phyloP scores from a whole-genome alignment of 2,888 invertebrate genomes.

The Phytoseiulus persimilis region DNA sequence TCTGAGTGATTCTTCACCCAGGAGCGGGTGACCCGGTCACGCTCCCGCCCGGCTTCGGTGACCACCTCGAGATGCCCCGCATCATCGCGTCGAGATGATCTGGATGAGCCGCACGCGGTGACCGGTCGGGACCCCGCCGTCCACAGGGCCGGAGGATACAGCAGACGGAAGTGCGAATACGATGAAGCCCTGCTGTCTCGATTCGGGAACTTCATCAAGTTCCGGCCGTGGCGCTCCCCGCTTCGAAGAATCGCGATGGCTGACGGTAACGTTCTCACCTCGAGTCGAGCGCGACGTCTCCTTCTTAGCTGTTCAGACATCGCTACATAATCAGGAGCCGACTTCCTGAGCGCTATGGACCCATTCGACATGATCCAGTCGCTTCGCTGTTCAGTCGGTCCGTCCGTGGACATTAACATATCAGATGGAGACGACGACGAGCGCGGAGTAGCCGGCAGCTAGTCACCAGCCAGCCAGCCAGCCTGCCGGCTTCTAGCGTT shows the following conservation, averaged over 20 bases:
- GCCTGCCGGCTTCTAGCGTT: neutral
- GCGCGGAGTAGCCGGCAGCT: neutral
- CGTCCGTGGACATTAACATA: conserved; percentile 25
- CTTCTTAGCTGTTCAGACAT: neutral
- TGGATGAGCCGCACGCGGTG: neutral
- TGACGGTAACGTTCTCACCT: neutral
- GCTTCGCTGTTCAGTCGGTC: conserved; percentile 7
- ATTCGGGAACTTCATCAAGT: neutral
- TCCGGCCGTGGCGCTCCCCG: neutral
- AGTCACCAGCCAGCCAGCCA: neutral
- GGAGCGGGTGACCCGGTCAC: neutral
- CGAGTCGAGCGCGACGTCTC: neutral
- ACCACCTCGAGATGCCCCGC: too few species aligned
- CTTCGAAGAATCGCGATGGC: neutral
- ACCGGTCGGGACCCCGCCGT: neutral
- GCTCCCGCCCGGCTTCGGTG: too few species aligned
- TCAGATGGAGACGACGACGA: conserved; percentile 22
- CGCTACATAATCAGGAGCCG: neutral
- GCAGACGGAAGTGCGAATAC: neutral
- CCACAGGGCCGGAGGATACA: neutral
- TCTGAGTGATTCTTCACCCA: neutral
- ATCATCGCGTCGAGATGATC: too few species aligned
- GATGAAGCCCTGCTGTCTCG: neutral
- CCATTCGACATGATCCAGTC: neutral
- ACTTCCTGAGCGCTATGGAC: neutral